A percentile compares a stretch with the other conserved stretches of the same genome.
These are phyloP conservation scores for Brachyptera putata DNA, from an alignment of 2,888 invertebrate genomes.

Conservation along the genomic window DNA sequence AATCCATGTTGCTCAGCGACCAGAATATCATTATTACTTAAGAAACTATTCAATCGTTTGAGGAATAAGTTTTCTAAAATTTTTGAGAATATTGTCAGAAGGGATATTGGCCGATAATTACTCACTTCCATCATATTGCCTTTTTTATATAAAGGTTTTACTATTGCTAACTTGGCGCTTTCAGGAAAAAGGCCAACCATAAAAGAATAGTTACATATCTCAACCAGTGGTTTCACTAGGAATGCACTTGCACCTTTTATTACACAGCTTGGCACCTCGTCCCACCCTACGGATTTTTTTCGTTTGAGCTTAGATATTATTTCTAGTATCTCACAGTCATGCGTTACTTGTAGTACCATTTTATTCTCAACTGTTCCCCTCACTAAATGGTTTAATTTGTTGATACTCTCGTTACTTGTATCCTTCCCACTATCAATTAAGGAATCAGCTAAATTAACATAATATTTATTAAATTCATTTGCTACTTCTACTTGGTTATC, in stretches of 20 bases:
- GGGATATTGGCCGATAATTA: neutral
- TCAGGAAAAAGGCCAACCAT: neutral
- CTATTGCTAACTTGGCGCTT: neutral
- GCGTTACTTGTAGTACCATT: neutral
- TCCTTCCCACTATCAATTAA: too few relatives aligned
- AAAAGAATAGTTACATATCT: neutral
- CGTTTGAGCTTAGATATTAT: neutral
- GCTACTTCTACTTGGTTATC: too few relatives aligned
- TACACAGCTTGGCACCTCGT: neutral
- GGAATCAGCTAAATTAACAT: too few relatives aligned
- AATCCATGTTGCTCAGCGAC: neutral
- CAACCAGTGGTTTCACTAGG: neutral
- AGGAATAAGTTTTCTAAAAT: neutral
- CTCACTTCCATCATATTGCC: too few relatives aligned
- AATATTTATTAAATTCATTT: too few relatives aligned
- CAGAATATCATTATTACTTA: neutral
- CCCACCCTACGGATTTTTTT: neutral
- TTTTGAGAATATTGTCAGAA: constrained; percentile 3
- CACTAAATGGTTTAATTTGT: neutral
- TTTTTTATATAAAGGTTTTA: neutral
- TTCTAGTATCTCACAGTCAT: neutral
- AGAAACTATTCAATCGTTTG: neutral
- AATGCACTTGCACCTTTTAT: neutral
- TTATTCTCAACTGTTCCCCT: neutral
- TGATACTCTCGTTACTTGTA: neutral